Base-by-base conservation (phyloP, 2,888 invertebrate genomes). In the Carcina quercana region DNA sequence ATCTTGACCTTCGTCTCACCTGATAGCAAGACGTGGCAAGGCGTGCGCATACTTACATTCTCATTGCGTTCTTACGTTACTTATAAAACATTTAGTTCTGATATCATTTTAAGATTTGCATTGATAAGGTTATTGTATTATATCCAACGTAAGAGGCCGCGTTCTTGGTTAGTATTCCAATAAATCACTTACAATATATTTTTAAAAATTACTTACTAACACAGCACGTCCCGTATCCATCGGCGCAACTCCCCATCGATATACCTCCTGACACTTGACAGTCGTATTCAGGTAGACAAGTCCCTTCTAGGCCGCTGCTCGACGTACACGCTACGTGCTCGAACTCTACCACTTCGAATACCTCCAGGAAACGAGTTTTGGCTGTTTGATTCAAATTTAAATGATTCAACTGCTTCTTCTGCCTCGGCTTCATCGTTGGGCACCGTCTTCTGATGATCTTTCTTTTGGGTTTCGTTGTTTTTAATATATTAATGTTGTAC, bases 201-300 rank as follows among this genome's bases (percentile, higher is more conserved):
- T 15, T 13, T n/a, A 32, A 13, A 19, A 6, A n/a, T n/a, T 30
- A 87, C 91, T 89, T 84, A 92, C 92, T 89, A 40, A 91, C 85
- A 55, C 93, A 93, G 55, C 93, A 93, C 15, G 88, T 88, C 7
- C 91, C 92, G 53, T 88, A 89, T 3, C 91, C 91, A 57, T 87
- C 87, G 10, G 91, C 92, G 65, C 93, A 93, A 1, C 80, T 60
- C n/a, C 90, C 91, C 62, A 89, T 86, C 1, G 85, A 64, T 4
- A 79, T 75, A 2, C 92, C 92, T 28, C 88, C 88, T 21, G 86
- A 59, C 28, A 80, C 73, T 11, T 75, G 70, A 57, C 94, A 94
- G 54, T 93, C 89, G 19, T 85, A 74, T 36, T 87, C 83, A 50
- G 89, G 89, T 45, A 90, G 86, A 56, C 94, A 94, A 13, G 86